Percentiles rank a stretch among this genome's conserved stretches.
Conservation (phyloP, 2,113 vertebrate species). For the Charadrius vociferus region DNA sequence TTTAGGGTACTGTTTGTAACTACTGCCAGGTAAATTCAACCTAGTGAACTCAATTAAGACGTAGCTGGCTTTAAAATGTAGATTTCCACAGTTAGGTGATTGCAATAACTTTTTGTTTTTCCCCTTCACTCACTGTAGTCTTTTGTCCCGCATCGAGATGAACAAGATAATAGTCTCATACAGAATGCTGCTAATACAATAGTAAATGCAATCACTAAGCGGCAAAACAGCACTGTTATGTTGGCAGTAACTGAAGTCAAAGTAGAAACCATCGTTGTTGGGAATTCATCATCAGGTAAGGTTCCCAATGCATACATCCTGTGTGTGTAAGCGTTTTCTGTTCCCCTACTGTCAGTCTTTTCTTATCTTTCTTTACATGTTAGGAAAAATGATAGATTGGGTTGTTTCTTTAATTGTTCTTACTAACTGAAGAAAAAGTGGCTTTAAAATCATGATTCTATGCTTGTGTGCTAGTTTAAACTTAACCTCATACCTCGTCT, state of each 20-base stretch:
- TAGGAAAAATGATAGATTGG: background rate
- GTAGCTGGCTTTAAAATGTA: background rate
- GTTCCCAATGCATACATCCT: background rate
- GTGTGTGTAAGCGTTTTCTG: background rate
- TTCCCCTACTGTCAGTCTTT: background rate
- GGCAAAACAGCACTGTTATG: constrained; percentile 90
- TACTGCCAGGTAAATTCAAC: background rate
- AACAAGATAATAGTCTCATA: constrained; percentile 81
- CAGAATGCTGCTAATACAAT: constrained; percentile 85
- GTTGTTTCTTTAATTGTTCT: background rate
- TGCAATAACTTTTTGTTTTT: background rate
- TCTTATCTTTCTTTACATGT: background rate
- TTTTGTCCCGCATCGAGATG: constrained; percentile 80
- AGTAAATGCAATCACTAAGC: constrained; percentile 85
- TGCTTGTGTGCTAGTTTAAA: background rate
- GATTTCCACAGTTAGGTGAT: background rate
- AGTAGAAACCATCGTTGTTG: constrained; percentile 80
- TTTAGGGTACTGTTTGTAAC: background rate
- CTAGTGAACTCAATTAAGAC: background rate
- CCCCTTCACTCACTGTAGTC: constrained; percentile 71
- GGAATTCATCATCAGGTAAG: constrained; percentile 80
- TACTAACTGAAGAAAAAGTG: background rate
- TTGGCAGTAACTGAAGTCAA: constrained; percentile 91
- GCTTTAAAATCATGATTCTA: background rate
- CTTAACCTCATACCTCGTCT: accelerated